Evolutionary conservation across 37 sponge, comb jelly and placozoan genomes (phyloP).

Genomic region (Haliclona indistincta): DNA sequence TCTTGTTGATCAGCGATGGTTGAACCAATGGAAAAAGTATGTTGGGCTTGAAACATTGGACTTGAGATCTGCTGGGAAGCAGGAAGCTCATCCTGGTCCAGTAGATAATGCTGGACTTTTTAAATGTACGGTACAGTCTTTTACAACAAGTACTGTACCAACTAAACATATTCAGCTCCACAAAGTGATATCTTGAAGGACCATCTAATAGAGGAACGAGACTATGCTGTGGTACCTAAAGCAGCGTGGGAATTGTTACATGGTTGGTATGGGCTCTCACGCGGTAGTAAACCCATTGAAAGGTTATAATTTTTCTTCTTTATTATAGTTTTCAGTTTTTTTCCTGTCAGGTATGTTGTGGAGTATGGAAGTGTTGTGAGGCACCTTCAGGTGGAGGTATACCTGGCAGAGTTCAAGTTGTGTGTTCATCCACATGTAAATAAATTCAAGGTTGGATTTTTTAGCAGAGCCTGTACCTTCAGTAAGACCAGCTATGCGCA

Average conservation of each 20-base stretch:
- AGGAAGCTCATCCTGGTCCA: constrained; percentile 85
- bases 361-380: constrained; percentile 78
- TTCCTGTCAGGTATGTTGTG: constrained; percentile 58
- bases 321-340: too few species aligned
- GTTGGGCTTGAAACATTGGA: constrained; percentile 87
- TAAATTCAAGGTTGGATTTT: constrained; percentile 27
- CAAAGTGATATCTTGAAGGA: constrained; percentile 46
- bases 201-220: constrained; percentile 81
- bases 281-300: constrained; percentile 35
- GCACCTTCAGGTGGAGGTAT: constrained; percentile 91
- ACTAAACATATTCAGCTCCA: not conserved
- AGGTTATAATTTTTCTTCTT: too few species aligned
- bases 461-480: constrained; percentile 75
- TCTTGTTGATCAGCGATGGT: constrained; percentile 82
- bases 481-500: too few species aligned
- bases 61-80: constrained; percentile 51
- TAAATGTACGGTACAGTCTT: constrained; percentile 43
- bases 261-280: constrained; percentile 63
- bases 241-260: constrained; percentile 67
- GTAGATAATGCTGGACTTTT: constrained; percentile 86
- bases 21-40: constrained; percentile 95
- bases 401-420: constrained; percentile 73
- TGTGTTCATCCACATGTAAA: constrained; percentile 55
- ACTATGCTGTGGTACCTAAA: constrained; percentile 67
- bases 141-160: too few species aligned